Evolutionary conservation across 2,888 invertebrate species (phyloP).

Genomic region (Catocala nupta): DNA sequence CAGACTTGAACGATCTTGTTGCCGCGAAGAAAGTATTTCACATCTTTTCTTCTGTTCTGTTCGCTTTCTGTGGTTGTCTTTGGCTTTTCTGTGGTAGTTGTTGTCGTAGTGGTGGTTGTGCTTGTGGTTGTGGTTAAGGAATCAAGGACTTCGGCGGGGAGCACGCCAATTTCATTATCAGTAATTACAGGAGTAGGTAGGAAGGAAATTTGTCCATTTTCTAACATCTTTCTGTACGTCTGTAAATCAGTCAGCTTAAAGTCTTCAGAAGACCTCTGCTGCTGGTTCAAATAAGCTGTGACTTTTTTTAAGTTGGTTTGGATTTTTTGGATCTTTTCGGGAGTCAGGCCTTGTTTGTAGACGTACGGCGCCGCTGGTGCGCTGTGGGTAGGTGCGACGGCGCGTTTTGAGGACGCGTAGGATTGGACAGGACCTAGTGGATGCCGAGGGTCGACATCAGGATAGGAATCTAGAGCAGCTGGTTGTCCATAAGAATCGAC

Average conservation of each 20-base stretch:
- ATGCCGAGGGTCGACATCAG: conserved; percentile 70
- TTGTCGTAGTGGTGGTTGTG: conserved; percentile 59
- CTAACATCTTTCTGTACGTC: conserved; percentile 66
- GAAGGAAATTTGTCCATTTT: conserved; percentile 66
- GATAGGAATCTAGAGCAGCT: conserved; percentile 69
- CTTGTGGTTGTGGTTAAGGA: conserved; percentile 57
- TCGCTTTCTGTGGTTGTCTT: conserved; percentile 58
- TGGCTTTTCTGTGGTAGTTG: conserved; percentile 60
- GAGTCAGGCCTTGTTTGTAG: conserved; percentile 64
- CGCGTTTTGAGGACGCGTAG: conserved; percentile 71
- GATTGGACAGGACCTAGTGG: conserved; percentile 44
- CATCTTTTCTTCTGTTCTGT: conserved; percentile 76
- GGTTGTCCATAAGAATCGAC: conserved; percentile 82
- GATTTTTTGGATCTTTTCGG: conserved; percentile 81
- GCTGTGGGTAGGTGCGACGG: conserved; percentile 48
- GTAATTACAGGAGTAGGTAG: conserved; percentile 76
- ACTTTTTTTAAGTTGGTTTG: conserved; percentile 74
- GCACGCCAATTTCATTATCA: conserved; percentile 80
- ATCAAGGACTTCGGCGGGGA: conserved; percentile 76
- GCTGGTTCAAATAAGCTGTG: conserved; percentile 66
- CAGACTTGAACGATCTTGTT: conserved; percentile 84
- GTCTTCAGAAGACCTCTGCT: conserved; percentile 75
- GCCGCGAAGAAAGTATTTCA: conserved; percentile 81
- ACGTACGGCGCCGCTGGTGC: conserved; percentile 8
- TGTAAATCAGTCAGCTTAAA: conserved; percentile 65